phyloP scores from a whole-genome alignment of 1,140 invertebrate species.

The Ceratina japonica region DNA sequence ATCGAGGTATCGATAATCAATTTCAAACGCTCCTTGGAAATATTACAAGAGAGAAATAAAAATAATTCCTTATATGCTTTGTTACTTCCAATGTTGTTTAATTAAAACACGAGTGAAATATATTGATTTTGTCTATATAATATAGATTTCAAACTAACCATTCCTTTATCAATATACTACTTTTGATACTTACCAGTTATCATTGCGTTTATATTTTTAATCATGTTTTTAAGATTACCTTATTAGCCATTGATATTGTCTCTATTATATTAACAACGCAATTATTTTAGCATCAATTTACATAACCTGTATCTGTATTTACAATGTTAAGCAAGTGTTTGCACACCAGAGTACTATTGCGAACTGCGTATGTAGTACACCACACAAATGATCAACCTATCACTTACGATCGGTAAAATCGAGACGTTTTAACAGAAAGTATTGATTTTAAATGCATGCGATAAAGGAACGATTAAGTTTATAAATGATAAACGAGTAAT shows the following conservation, averaged over 20 bases:
- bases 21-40: not conserved
- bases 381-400: not conserved
- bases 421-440: not conserved
- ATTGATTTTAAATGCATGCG: not conserved
- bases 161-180: no score
- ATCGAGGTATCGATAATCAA: conserved; percentile 36
- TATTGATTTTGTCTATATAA: not conserved
- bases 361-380: no score
- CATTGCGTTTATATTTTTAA: not conserved
- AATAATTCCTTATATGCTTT: not conserved
- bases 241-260: not conserved
- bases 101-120: not conserved
- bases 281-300: not conserved
- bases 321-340: conserved; percentile 11
- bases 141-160: not conserved
- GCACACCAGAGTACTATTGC: not conserved
- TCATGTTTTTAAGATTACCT: not conserved
- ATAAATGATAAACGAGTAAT: conserved; percentile 3
- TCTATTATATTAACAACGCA: not conserved
- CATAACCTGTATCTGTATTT: conserved; percentile 22
- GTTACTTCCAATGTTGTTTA: not conserved
- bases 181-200: not conserved
- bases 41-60: not conserved
- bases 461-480: not conserved
- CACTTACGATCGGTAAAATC: conserved; percentile 1